phyloP scores from a whole-genome alignment of 2,888 invertebrate species.

The Oithona nana region DNA sequence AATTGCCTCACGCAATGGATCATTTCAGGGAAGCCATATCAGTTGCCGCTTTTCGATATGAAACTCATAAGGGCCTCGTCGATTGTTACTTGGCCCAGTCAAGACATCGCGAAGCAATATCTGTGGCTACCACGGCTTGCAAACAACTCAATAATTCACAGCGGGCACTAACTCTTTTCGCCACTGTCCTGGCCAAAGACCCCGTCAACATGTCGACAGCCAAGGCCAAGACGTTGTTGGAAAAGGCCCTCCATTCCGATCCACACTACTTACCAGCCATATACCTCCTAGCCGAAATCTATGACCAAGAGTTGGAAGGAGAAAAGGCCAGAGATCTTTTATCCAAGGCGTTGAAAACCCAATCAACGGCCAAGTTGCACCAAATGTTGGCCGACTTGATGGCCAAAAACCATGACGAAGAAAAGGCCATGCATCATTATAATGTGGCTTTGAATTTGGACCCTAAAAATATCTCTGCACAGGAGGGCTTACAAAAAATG shows the following conservation, averaged over 20 bases:
- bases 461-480: conserved; percentile 41
- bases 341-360: conserved; percentile 41
- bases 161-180: conserved; percentile 51
- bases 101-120: conserved; percentile 48
- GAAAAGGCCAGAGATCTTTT: conserved; percentile 47
- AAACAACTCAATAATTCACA: conserved; percentile 51
- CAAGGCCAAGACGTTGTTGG: conserved; percentile 46
- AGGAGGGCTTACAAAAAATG: conserved; percentile 43
- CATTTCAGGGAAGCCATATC: conserved; percentile 46
- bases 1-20: conserved; percentile 42
- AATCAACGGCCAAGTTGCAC: conserved; percentile 41
- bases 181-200: conserved; percentile 49
- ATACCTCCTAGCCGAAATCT: conserved; percentile 47
- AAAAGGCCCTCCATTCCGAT: conserved; percentile 50
- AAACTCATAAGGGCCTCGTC: conserved; percentile 50
- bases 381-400: conserved; percentile 45
- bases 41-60: conserved; percentile 43
- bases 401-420: conserved; percentile 40
- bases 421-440: conserved; percentile 48
- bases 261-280: conserved; percentile 51
- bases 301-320: conserved; percentile 40
- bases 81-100: conserved; percentile 49
- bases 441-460: conserved; percentile 37
- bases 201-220: conserved; percentile 28
- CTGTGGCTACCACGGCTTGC: conserved; percentile 48